Conservation (phyloP, 2,888 invertebrate genomes). For the Arge pagana region DNA sequence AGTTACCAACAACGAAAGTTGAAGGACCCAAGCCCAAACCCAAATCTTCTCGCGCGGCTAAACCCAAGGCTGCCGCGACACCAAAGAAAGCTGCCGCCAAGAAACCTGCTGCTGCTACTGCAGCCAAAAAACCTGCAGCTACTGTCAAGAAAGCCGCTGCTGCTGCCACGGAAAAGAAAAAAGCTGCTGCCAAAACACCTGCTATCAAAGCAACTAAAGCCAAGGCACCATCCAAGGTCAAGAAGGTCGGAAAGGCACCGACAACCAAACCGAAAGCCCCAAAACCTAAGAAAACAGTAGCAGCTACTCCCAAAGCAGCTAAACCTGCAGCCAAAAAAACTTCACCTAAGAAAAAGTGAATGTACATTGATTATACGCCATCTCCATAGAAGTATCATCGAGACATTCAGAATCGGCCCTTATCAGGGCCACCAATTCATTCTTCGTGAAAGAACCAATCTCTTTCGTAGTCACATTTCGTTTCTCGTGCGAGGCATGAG, state of each 20-base stretch:
- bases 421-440: conserved; percentile 18
- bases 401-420: no score
- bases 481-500: no score
- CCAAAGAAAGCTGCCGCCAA: conserved; percentile 27
- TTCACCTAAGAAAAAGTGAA: conserved; percentile 12
- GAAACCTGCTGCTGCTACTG: no score
- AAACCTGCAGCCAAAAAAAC: conserved; percentile 10
- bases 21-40: conserved; percentile 6
- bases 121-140: conserved; percentile 23
- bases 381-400: not conserved
- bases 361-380: not conserved
- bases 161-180: conserved; percentile 23
- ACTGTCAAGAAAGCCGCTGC: conserved; percentile 39
- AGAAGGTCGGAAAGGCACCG: conserved; percentile 45
- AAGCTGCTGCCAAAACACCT: conserved; percentile 8
- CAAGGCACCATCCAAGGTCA: conserved; percentile 47
- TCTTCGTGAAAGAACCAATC: conserved; percentile 7
- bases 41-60: conserved; percentile 8
- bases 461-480: no score
- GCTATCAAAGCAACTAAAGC: conserved; percentile 28
- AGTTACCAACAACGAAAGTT: conserved; percentile 37
- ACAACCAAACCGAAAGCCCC: conserved; percentile 34
- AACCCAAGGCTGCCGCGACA: conserved; percentile 9
- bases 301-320: conserved; percentile 11
- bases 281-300: conserved; percentile 11